Base-by-base conservation (phyloP, 2,888 invertebrate species). In the Cheilosia pagana region DNA sequence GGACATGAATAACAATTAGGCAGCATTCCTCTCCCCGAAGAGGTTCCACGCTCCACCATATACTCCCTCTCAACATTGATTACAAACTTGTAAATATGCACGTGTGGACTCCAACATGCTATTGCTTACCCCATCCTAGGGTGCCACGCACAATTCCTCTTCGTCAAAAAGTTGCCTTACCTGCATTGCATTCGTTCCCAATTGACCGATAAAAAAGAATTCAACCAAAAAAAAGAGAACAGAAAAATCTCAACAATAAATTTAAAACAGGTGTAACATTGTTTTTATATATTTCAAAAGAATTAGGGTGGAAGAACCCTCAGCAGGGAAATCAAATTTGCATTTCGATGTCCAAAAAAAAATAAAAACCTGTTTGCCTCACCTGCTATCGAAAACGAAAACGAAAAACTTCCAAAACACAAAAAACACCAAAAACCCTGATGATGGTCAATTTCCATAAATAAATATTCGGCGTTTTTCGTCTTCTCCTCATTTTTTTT, bases 401-500 rank as follows among this genome's bases (percentile, higher is more conserved):
- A 57, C 35, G 6, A 16, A 68, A 53, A 53, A 48, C 50, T 67
- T 31, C 45, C 60, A 23, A 77, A 23, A 65, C 12, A 21, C 23
- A n/a, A 12, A 55, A 76, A 67, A 53, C 41, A 19, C 70, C 21
- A 23, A 67, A 67, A 16, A 41, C 43, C 48, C 65, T 57, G 74
- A 68, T 75, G 74, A 65, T 79, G 74, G 79, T 79, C 74, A 74
- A 83, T 79, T 83, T 79, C 74, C 79, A 83, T 83, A 79, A 75
- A 83, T 75, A 79, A 70, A 75, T 79, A 77, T 50, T 39, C 77
- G 62, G 48, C 45, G 72, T 35, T 70, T 67, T 28, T 28, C 28
- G 28, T 8, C 28, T 8, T 28, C 28, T 28, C 8, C 2, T 8
- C 0, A n/a, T 8, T 28, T 28, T 28, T 28, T 28, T 28, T 28